phyloP scores from a whole-genome alignment of 2,888 invertebrate genomes.

The Crossocerus cetratus region DNA sequence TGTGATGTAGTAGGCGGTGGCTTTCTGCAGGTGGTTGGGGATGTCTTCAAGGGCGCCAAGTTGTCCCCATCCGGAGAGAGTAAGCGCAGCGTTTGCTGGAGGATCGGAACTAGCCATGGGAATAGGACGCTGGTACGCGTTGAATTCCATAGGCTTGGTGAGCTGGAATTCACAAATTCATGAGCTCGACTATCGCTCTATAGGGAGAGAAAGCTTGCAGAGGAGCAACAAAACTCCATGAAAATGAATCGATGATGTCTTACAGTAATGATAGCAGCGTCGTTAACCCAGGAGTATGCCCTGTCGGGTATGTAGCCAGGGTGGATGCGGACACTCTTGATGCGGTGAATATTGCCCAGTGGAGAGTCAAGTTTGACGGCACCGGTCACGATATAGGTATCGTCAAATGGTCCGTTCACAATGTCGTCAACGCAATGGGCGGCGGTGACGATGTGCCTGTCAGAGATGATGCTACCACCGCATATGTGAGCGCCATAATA shows the following conservation, averaged over 20 bases:
- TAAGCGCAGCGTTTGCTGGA: background rate
- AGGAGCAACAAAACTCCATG: background rate
- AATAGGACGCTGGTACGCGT: conserved; percentile 40
- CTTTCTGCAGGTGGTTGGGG: conserved; percentile 34
- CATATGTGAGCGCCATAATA: conserved; percentile 49
- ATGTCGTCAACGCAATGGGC: conserved; percentile 56
- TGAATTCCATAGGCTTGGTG: conserved; percentile 16
- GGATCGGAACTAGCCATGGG: conserved; percentile 20
- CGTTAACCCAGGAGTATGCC: conserved; percentile 39
- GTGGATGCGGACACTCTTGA: conserved; percentile 20
- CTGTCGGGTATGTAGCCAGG: conserved; percentile 22
- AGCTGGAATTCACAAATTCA: conserved; percentile 36
- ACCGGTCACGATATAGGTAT: conserved; percentile 34
- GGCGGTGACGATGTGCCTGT: conserved; percentile 59
- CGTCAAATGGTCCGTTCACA: background rate
- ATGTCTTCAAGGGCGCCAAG: background rate
- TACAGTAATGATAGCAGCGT: conserved; percentile 53
- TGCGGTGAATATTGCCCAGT: conserved; percentile 32
- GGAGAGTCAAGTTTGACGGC: background rate
- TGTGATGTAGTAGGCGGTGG: conserved; percentile 12
- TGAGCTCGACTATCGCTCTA: background rate
- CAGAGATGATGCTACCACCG: conserved; percentile 59
- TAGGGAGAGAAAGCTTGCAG: background rate
- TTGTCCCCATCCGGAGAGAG: conserved; percentile 46
- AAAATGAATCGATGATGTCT: conserved; percentile 9